These are phyloP conservation scores for Entosphenus tridentatus DNA, from an alignment of 2,113 vertebrate genomes.

Conservation along the genomic window DNA sequence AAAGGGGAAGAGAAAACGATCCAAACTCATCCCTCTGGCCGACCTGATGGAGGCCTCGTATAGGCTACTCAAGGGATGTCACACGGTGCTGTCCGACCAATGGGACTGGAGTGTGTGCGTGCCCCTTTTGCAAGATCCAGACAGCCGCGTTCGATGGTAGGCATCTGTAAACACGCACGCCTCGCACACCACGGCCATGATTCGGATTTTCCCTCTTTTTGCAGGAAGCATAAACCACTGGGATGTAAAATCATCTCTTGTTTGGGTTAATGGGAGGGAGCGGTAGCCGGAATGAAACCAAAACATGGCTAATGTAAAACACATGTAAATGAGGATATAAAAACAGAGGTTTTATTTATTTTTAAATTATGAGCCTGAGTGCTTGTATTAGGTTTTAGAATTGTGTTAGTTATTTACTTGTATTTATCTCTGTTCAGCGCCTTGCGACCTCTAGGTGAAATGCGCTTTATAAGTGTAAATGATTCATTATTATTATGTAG, in stretches of 20 bases:
- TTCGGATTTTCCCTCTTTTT: background rate
- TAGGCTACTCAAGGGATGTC: slow-evolving; percentile 54
- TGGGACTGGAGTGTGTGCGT: slow-evolving; percentile 98
- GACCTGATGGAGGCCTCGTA: slow-evolving; percentile 88
- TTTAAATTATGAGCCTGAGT: too few species aligned
- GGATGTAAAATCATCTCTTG: background rate
- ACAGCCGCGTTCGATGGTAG: slow-evolving; percentile 70
- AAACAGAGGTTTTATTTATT: too few species aligned
- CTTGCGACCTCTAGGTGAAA: too few species aligned
- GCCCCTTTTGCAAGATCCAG: slow-evolving; percentile 70
- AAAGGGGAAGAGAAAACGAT: slow-evolving; percentile 58
- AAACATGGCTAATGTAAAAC: background rate
- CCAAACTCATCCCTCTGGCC: slow-evolving; percentile 42
- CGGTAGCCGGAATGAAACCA: background rate
- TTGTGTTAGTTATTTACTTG: too few species aligned
- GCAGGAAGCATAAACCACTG: background rate
- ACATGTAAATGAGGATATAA: background rate
- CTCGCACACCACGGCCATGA: background rate
- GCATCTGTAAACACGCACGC: slow-evolving; percentile 11
- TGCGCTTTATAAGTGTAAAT: too few species aligned
- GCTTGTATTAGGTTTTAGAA: too few species aligned
- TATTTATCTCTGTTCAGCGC: too few species aligned
- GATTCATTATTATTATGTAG: too few species aligned
- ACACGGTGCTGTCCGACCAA: slow-evolving; percentile 38
- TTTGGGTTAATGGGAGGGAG: background rate